Conservation (phyloP, 2,888 invertebrate genomes). For the Dasypogon diadema region DNA sequence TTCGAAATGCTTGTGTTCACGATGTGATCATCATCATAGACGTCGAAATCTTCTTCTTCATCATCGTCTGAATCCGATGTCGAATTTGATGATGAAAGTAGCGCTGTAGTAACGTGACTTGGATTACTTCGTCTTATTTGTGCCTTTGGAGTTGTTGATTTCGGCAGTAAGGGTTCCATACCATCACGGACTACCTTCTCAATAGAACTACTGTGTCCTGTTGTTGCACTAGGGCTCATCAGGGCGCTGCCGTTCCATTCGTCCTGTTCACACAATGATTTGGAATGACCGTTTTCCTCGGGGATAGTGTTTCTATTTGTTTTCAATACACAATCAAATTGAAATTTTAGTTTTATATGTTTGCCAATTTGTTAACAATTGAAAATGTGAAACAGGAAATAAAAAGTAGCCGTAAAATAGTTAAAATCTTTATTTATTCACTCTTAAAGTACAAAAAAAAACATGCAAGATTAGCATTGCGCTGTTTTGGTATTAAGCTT, state of each 20-base stretch:
- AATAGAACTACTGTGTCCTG: constrained; percentile 58
- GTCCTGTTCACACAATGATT: constrained; percentile 74
- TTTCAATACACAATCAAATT: constrained; percentile 19
- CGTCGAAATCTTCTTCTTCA: constrained; percentile 67
- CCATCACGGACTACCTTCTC: constrained; percentile 62
- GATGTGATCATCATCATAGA: constrained; percentile 68
- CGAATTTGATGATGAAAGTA: constrained; percentile 76
- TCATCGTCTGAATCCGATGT: constrained; percentile 69
- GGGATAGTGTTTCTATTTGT: constrained; percentile 75
- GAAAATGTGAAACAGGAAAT: not conserved
- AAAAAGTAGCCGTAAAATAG: constrained; percentile 2
- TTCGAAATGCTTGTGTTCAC: constrained; percentile 62
- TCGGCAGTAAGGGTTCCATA: constrained; percentile 71
- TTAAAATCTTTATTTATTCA: constrained; percentile 11
- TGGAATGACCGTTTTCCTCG: constrained; percentile 74
- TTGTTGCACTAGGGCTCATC: constrained; percentile 63
- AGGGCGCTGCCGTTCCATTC: constrained; percentile 63
- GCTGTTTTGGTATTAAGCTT: not conserved
- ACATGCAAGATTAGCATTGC: constrained; percentile 13
- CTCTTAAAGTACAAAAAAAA: constrained; percentile 1
- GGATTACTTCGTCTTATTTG: constrained; percentile 71
- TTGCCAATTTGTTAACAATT: not conserved
- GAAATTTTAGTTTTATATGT: constrained; percentile 25
- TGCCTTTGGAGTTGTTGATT: constrained; percentile 72
- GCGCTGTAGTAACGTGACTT: constrained; percentile 71